Evolutionary conservation across 1,140 invertebrate genomes (phyloP), one percentile per base, ranked within the genome.

Genomic region (Sitobion miscanthi): DNA sequence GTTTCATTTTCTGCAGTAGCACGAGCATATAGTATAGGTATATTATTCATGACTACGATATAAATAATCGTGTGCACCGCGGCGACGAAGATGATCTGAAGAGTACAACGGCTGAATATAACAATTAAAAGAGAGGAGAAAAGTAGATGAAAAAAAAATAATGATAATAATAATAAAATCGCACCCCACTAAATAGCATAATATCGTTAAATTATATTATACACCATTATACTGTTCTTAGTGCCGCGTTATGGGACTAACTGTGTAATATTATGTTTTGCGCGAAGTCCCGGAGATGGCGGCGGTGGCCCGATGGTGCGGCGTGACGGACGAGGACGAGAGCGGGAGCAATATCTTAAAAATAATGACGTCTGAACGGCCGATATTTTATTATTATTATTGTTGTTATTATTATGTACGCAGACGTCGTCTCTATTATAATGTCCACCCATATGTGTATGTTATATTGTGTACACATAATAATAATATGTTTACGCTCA

Each of bases 321-420:
- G 30, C 17, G 62, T 77, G 62, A 77, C 14, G 54, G 87, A 42
- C 35, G 54, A 52, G 45, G 47, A 30, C 20, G 45, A 54, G n/a
- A 52, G 52, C 35, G 21, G 54, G 45, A 47, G 69, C 47, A 91
- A 77, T 91, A 91, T 91, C 90, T 83, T 47, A 82, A 91, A 91
- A 91, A 91, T 91, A 83, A 91, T 38, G 90, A 91, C 69, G 90
- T 91, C 69, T 49, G 90, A 91, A 91, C 45, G 62, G 62, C 90
- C 57, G 90, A 47, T 77, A 45, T 91, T 85, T 83, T 82, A 35
- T 82, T 69, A 14, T 69, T n/a, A n/a, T 69, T n/a, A 4, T 69
- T 69, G 11, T 69, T 69, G 6, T 69, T 69, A 69, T n/a, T 38
- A 35, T 38, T 83, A 38, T 83, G 35, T 83, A 83, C 35, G 8